These are phyloP conservation scores for Catharus ustulatus DNA, from an alignment of 2,797 vertebrate genomes.

Conservation along the genomic window DNA sequence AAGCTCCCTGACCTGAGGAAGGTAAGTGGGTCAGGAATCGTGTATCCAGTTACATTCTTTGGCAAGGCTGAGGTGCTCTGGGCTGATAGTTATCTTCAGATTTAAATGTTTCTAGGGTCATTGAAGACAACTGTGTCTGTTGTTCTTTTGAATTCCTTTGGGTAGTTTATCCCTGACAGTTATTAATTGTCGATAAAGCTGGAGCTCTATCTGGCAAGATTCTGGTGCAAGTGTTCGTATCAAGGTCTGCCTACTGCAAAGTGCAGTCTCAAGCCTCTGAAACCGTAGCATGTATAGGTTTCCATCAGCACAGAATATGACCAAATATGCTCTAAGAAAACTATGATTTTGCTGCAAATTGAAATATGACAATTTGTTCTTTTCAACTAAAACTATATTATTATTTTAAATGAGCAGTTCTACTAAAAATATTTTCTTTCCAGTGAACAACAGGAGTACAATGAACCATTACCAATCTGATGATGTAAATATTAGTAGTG, in stretches of 20 bases:
- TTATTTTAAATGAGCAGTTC: neutral
- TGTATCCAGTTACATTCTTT: neutral
- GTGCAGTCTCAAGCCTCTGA: neutral
- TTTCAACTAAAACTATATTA: neutral
- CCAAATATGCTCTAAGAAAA: neutral
- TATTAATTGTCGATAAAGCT: neutral
- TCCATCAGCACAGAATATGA: neutral
- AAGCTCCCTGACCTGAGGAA: neutral
- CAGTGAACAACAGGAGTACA: neutral
- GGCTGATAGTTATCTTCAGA: neutral
- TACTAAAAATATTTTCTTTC: neutral
- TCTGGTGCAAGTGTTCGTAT: neutral
- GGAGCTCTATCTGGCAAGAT: neutral
- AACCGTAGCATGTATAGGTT: neutral
- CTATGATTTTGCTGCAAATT: neutral
- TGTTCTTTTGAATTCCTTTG: neutral
- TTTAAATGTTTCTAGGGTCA: neutral
- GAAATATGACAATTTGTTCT: neutral
- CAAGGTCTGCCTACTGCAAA: neutral
- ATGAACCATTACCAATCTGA: neutral
- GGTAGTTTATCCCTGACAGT: neutral
- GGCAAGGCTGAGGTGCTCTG: neutral
- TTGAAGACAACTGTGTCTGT: neutral
- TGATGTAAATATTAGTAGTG: neutral
- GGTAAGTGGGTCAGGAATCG: neutral